These are phyloP conservation scores for Ephestia elutella DNA, from an alignment of 1,140 invertebrate species.

Conservation along the genomic window DNA sequence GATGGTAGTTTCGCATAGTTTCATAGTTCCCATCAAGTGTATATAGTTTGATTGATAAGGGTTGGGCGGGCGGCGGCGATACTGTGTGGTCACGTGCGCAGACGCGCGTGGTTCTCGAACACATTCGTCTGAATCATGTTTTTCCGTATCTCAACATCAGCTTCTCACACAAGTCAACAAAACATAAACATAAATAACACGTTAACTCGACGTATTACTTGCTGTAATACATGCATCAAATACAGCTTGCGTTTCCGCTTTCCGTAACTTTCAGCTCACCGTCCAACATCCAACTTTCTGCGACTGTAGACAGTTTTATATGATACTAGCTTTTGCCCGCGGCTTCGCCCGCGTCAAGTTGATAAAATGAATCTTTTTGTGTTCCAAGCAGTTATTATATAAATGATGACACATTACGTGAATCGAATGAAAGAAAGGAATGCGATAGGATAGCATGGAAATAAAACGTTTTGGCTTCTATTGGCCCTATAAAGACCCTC, in stretches of 20 bases:
- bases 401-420: too few relatives aligned
- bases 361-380: too few relatives aligned
- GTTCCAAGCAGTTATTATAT: too few relatives aligned
- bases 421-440: too few relatives aligned
- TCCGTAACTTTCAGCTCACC: background rate
- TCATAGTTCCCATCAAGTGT: conserved; percentile 18
- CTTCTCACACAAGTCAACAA: background rate
- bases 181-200: background rate
- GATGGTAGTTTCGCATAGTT: conserved; percentile 6
- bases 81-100: conserved; percentile 39
- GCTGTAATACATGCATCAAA: background rate
- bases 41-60: conserved; percentile 33
- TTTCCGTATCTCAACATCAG: conserved; percentile 42
- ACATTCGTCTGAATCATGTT: conserved; percentile 38
- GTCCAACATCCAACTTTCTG: background rate
- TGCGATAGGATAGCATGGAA: too few relatives aligned
- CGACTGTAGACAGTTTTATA: too few relatives aligned
- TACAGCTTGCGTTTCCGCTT: conserved; percentile 10
- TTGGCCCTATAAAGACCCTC: too few relatives aligned
- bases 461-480: too few relatives aligned
- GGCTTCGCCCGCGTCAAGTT: too few relatives aligned
- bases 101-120: conserved; percentile 39
- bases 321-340: too few relatives aligned
- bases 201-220: background rate
- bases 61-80: conserved; percentile 11